Evolutionary conservation across 2,888 invertebrate genomes (phyloP), one percentile per base, ranked within the genome.

Genomic region (Rosalia funebris): DNA sequence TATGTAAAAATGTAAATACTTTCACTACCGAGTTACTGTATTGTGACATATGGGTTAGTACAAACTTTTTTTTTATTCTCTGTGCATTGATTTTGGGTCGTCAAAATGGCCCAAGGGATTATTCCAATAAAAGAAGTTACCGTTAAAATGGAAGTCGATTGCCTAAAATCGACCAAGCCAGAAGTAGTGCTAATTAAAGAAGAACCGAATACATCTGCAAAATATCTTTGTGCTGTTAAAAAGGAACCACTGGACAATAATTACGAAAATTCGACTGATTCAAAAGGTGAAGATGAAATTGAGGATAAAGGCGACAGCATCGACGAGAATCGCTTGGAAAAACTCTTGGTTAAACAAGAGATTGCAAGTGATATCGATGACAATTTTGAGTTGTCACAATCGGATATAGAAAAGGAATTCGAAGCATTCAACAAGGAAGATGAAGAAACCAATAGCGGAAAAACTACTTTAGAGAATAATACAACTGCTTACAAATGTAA

Each of bases 401-500:
- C 62, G n/a, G 62, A 66, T 39, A 50, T 64, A 2, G 66, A 66
- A 34, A 63, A 59, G 19, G 64, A 66, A 37, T 56, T 64, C 45
- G 57, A 60, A 16, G 53, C 56, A 19, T 50, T 53, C 32, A 57
- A 63, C 11, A 53, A 53, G 14, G 41, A 65, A 50, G 59, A 62
- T 36, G 57, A 62, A 44, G 57, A 54, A 31, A 16, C 39, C 5
- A 62, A 57, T 37, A 47, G 56, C 46, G 46, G 57, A 25, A 39
- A 61, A 41, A 58, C 53, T 54, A 47, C 37, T 12, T 15, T 59
- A 19, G 54, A 53, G 15, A 59, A 59, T 39, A 54, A 59, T 36
- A 53, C 59, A 9, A 47, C 46, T 15, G 39, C 46, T 19, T 39
- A 74, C 50, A 70, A 65, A 41, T 75, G 75, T 47, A 62, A 68